Evolutionary conservation across 2,888 invertebrate genomes (phyloP), one percentile per base, ranked within the genome.

Genomic region (Ethmia dodecea): DNA sequence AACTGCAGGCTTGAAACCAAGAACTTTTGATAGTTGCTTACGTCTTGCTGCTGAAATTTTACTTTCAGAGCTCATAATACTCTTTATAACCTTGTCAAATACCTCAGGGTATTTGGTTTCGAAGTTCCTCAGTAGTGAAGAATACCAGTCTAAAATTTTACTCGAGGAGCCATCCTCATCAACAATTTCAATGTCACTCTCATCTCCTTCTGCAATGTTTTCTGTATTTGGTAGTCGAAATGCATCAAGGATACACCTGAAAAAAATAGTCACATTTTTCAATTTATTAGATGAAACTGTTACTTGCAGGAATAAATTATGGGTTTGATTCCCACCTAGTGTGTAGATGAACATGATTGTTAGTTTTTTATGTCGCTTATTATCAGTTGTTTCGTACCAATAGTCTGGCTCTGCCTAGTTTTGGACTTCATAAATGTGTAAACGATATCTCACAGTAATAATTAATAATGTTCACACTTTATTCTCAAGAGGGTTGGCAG

Each of bases 21-120:
- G 51, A 4, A 86, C 50, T 52, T 78, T 77, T 1, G 76, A 86
- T 0, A 89, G 49, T 3, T 83, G 74, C 31, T 66, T 56, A 26
- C 64, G 61, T 27, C 77, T 66, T 28, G 59, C 54, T 3, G 52
- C 31, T 5, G 75, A 60, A 1, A 61, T 49, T 36, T 71, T 63
- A 16, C 68, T 70, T 13, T 66, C 58, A 2, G 69, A 71, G 37
- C 77, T 69, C 66, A 84, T 86, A 13, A 90, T 80, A 10, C 83
- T 77, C 50, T 91, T 91, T 0, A 94, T 77, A 27, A 90, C 89
- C 30, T 83, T 76, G 55, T 94, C 94, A 60, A 94, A 94, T 8
- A 88, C 88, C 1, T 80, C 77, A 0, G 95, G 92, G 62, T 94
- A 94, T 47, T 90, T 90, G 3, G 71, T 83, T 67, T 95, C 94